These are phyloP conservation scores for Agonopterix heracliana DNA, from an alignment of 2,888 invertebrate species.

Conservation along the genomic window DNA sequence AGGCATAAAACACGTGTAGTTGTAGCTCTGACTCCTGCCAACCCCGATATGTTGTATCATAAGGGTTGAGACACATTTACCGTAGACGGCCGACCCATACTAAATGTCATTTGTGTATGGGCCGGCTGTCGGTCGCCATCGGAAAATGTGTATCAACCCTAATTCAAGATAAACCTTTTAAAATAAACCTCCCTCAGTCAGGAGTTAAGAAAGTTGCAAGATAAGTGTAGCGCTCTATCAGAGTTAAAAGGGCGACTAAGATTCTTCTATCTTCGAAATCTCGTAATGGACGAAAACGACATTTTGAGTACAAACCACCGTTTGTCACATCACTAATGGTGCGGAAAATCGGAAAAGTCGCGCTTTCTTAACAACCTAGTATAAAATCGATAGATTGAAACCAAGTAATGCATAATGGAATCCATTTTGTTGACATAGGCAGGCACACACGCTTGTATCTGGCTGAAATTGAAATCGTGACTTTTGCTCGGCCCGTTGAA, in stretches of 20 bases:
- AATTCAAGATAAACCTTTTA: background rate
- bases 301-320: conserved; percentile 60
- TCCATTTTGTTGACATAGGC: conserved; percentile 7
- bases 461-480: no score
- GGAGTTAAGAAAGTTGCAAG: conserved; percentile 18
- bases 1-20: no score
- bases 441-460: no score
- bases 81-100: no score
- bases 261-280: conserved; percentile 60
- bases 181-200: background rate
- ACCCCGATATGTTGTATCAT: background rate
- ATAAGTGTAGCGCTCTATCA: conserved; percentile 45
- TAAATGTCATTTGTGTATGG: no score
- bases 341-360: conserved; percentile 62
- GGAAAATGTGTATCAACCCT: background rate
- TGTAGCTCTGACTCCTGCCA: no score
- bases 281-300: conserved; percentile 65
- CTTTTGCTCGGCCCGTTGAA: no score
- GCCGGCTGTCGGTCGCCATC: no score
- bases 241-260: conserved; percentile 56
- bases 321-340: conserved; percentile 68
- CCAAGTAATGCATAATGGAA: conserved; percentile 34
- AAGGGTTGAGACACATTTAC: no score
- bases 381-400: conserved; percentile 52
- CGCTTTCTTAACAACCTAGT: conserved; percentile 48